Base-by-base conservation (phyloP, 2,797 vertebrate species). In the Falco naumanni region DNA sequence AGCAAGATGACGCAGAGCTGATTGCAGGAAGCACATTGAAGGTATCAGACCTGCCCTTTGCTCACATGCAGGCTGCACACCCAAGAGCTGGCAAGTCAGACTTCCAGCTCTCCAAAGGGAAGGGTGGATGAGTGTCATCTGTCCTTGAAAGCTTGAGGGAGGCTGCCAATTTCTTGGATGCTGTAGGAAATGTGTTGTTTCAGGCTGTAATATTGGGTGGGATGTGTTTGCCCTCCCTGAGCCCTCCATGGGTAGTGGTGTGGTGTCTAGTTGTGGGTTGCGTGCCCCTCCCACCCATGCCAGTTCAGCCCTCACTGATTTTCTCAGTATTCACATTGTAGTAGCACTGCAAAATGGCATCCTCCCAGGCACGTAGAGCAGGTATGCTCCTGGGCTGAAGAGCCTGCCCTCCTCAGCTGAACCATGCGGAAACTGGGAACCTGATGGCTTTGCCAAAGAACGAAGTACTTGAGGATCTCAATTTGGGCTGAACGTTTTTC, bases 401-500 rank as follows among this genome's bases (percentile, higher is more conserved):
- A 83, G 45, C 39, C 43, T 72, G 47, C 25, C 17, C 53, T 78
- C 43, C 29, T 84, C 74, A 70, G 70, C 56, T 90, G 77, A 64
- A 31, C 20, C 45, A 24, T 3, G 16, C 69, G 34, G 48, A 90
- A 94, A 50, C 29, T 66, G 77, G 51, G 95, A 92, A 56, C 63
- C 20, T 51, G 37, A 50, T 84, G 59, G 50, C 48, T 84, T 86
- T 92, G 64, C 76, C 69, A 59, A 87, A 83, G 26, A 72, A 39
- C 13, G 4, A 68, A 81, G 28, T 79, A 28, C 41, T 83, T 59
- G 41, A 81, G 48, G 22, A 70, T 69, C 83, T 81, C 66, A 57
- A 72, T 93, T 92, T 90, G 64, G 24, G 10, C 43, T 89, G 71
- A 87, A 45, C 37, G 14, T 82, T 93, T 90, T 94, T 71, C 47